Evolutionary conservation across 2,797 vertebrate species (phyloP), one percentile per base, ranked within the genome.

Genomic region (Crypturellus tataupa): DNA sequence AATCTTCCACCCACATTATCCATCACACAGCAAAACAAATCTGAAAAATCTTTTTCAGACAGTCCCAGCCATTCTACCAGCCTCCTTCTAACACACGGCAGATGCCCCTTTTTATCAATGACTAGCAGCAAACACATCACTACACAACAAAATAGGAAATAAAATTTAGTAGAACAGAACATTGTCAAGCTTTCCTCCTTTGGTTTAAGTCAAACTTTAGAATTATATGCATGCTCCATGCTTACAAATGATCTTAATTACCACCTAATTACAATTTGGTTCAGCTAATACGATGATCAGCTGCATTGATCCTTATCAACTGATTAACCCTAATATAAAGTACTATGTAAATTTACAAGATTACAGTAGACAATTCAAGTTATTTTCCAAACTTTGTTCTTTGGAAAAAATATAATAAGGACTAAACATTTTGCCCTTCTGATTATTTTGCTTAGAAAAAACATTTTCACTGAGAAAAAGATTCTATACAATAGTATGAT

Each of bases 181-280:
- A 37, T 13, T 58, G 31, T 25, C 63, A 71, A 92, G 62, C 10
- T 80, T 89, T 72, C 80, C n/a, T 56, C 49, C 60, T 85, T 58
- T 80, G 76, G 40, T 90, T 65, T 39, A 95, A 91, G 81, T 68
- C 60, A 80, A 92, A 95, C 44, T 85, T 89, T 65, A 72, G 71
- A 96, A 96, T 85, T 87, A 71, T 42, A 69, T 70, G 78, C 68
- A 83, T 76, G 85, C 70, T 3, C 9, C 76, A 89, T 89, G 84
- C 95, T 93, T 92, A 95, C 68, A 97, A 95, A 95, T 91, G 1
- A 87, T 95, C 80, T 95, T 96, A 91, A 97, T 96, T 94, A 93
- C 75, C 75, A 94, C 49, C 68, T 95, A 96, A 96, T 96, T 95
- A 89, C 81, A 94, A 59, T 94, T 95, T 94, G 85, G 70, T 95